Evolutionary conservation across 2,113 vertebrate genomes (phyloP), one percentile per base, ranked within the genome.

Genomic region (Lasiurus borealis): DNA sequence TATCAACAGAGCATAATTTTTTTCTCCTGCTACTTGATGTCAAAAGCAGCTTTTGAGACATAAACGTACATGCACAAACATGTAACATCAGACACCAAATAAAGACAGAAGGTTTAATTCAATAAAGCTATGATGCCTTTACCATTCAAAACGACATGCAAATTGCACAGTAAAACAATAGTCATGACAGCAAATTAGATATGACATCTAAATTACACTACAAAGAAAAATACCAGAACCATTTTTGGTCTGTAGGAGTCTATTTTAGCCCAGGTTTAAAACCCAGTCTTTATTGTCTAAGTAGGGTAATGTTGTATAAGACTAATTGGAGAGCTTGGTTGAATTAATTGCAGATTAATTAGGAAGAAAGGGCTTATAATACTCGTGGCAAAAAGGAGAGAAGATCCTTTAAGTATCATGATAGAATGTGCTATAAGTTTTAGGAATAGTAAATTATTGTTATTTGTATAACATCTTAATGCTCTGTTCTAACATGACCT

Each of bases 161-260:
- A 97, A 97, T 97, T 97, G 97, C 95, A 96, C 92, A 96, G 96
- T 97, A 95, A 97, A 97, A 97, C 97, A 97, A 97, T 97, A 97
- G 97, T 97, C 95, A 85, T 97, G 97, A 97, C 97, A 97, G 97
- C 96, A 97, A 97, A 97, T 97, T 97, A 97, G 93, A 96, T 97
- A 97, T 97, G 97, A 97, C 97, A 97, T 97, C 90, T 96, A 97
- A 97, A 97, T 97, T 97, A 97, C 94, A 95, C 93, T 93, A 96
- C 92, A 94, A 93, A 97, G 95, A 95, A 82, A 96, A 97, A 95
- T 96, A 93, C 95, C 88, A 93, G 97, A 95, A 97, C 93, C 96
- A 86, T 95, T 96, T 97, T 97, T 96, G 97, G 95, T 96, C 96
- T 97, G 48, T 93, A 94, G 82, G 73, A 96, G 77, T 96, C 88